phyloP scores from a whole-genome alignment of 1,140 invertebrate species.

The Sminthurinus signatus region DNA sequence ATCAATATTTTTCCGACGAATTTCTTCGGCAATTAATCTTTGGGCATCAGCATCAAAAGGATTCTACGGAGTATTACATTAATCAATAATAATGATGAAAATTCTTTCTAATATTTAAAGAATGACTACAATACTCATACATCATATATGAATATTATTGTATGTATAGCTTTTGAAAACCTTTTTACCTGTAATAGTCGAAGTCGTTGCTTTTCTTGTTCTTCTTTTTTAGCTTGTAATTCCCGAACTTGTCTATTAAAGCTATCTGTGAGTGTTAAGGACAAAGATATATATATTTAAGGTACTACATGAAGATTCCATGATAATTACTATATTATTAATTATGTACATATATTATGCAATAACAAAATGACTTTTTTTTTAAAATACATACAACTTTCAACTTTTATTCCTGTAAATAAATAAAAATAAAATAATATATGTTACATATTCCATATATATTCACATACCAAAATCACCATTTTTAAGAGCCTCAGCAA shows the following conservation, averaged over 20 bases:
- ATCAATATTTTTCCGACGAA: slow-evolving; percentile 91
- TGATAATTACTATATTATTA: no score
- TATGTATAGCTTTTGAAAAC: no score
- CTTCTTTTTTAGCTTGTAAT: slow-evolving; percentile 67
- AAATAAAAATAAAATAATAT: not conserved
- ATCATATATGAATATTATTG: no score
- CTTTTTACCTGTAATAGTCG: slow-evolving; percentile 86
- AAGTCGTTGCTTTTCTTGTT: slow-evolving; percentile 71
- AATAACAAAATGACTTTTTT: slow-evolving; percentile 3
- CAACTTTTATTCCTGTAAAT: not conserved
- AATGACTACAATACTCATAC: no score
- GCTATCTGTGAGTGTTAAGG: no score
- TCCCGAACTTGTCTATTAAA: slow-evolving; percentile 76
- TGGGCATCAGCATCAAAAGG: slow-evolving; percentile 94
- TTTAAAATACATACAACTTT: not conserved
- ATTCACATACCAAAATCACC: slow-evolving; percentile 63
- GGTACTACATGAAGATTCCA: no score
- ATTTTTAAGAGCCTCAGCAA: slow-evolving; percentile 82
- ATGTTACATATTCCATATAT: not conserved
- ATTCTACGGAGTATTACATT: no score
- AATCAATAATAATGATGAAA: no score
- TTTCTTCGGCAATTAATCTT: slow-evolving; percentile 89
- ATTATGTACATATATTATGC: no score
- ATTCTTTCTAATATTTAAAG: no score
- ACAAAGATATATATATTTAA: no score